Evolutionary conservation across 2,113 vertebrate species (phyloP), one percentile per base, ranked within the genome.

Genomic region (Pristiophorus japonicus): DNA sequence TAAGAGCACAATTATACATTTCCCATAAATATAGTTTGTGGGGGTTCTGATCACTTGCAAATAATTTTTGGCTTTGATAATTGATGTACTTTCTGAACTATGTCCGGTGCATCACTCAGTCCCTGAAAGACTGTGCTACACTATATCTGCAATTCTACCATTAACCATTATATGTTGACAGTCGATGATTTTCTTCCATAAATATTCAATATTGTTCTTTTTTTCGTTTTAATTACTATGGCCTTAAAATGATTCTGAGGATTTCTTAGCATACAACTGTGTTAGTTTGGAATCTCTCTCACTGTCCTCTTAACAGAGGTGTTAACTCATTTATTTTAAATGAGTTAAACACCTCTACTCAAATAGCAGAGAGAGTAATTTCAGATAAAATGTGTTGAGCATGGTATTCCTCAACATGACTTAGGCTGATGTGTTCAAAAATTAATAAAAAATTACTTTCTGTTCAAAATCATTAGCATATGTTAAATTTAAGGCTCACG

Each of bases 11-110:
- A 70, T 94, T 67, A 70, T 34, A 51, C 42, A 94, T 94, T 70
- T 70, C 45, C 93, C 38, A 94, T 94, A 67, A 94, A 94, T 73
- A 94, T 47, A 94, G 27, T 42, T 66, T 66, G 91, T 93, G 91
- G 30, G 59, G 62, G 34, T 38, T 65, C 38, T 93, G 63, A 47
- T 30, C 16, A 7, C 20, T 94, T 70, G 42, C 20, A 30, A 73
- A 38, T 70, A 42, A 47, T 66, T 47, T 70, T 67, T 45, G 24
- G 62, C 1, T 94, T 67, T 67, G n/a, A 65, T 24, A 66, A 94
- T 67, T 51, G 22, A 47, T 94, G 66, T 73, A 94, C 22, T 66
- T 94, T 67, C 63, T 67, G 65, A 45, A 94, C 38, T 94, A 65
- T 59, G 59, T 94, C 92, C 8, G 63, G 63, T 45, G 4, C 42